A percentile compares a stretch with the other conserved stretches of the same genome.
Conservation (phyloP, 2,797 vertebrate genomes). For the Pygocentrus nattereri region DNA sequence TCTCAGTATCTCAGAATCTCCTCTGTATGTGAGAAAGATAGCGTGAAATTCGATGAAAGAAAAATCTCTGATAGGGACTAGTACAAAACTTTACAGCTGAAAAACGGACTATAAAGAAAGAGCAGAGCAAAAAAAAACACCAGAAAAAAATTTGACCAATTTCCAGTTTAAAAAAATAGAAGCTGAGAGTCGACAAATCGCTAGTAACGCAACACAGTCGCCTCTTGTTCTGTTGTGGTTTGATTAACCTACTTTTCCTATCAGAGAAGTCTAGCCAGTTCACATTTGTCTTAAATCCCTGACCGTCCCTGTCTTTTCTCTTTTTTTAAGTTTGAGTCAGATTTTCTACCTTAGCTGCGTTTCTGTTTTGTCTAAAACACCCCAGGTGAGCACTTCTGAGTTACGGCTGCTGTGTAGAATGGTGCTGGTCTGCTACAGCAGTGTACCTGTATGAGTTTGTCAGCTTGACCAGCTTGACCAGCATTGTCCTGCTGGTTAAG, state of each 20-base stretch:
- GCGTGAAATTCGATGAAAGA: too few relatives aligned
- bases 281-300: neutral
- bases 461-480: neutral
- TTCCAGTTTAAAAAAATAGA: too few relatives aligned
- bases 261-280: neutral
- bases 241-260: neutral
- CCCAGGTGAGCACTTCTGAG: neutral
- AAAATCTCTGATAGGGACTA: too few relatives aligned
- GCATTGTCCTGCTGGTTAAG: neutral
- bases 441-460: neutral
- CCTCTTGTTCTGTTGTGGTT: too few relatives aligned
- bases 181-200: too few relatives aligned
- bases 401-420: neutral
- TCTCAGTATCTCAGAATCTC: neutral
- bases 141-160: neutral
- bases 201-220: neutral
- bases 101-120: too few relatives aligned
- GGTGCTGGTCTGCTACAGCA: too few relatives aligned
- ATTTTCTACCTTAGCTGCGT: neutral
- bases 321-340: neutral
- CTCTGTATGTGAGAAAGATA: neutral
- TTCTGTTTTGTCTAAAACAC: too few relatives aligned
- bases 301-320: neutral
- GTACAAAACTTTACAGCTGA: too few relatives aligned
- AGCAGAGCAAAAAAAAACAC: too few relatives aligned